Percentiles rank a stretch among this genome's conserved stretches.
Conservation (phyloP, 2,888 invertebrate genomes). For the Ornithoptera alexandrae region DNA sequence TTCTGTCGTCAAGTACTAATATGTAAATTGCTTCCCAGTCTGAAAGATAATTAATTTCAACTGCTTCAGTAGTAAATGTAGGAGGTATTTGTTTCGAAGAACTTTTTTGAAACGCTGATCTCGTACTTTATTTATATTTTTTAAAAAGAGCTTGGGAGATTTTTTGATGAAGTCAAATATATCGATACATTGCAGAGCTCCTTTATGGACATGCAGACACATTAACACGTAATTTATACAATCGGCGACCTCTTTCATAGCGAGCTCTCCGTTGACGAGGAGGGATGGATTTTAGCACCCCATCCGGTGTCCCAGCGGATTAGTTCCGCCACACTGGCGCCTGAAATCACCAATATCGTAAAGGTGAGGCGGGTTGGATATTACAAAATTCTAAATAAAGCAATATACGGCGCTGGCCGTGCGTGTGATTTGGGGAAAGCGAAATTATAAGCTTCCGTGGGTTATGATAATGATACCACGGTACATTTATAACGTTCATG, state of each 20-base stretch:
- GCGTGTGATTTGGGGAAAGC: constrained; percentile 55
- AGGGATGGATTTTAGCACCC: constrained; percentile 46
- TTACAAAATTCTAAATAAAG: constrained; percentile 66
- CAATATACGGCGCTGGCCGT: constrained; percentile 56
- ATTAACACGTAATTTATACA: constrained; percentile 29
- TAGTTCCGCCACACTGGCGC: constrained; percentile 60
- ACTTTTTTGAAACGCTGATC: background rate
- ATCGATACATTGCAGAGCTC: constrained; percentile 1
- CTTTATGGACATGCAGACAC: constrained; percentile 15
- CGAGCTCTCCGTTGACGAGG: constrained; percentile 17
- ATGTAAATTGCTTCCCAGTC: no score
- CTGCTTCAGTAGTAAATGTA: no score
- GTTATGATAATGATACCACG: constrained; percentile 6
- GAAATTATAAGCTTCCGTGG: constrained; percentile 26
- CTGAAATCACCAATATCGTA: constrained; percentile 49
- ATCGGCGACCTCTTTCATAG: constrained; percentile 25
- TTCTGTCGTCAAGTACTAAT: no score
- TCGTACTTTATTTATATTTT: background rate
- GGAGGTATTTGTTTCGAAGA: background rate
- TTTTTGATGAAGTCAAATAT: background rate
- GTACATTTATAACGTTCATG: constrained; percentile 10
- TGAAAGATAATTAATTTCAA: no score
- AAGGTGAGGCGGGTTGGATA: constrained; percentile 53
- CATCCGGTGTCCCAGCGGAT: constrained; percentile 60
- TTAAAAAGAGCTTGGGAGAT: background rate